phyloP scores from a whole-genome alignment of 2,888 invertebrate species.

The Thumatha senex region DNA sequence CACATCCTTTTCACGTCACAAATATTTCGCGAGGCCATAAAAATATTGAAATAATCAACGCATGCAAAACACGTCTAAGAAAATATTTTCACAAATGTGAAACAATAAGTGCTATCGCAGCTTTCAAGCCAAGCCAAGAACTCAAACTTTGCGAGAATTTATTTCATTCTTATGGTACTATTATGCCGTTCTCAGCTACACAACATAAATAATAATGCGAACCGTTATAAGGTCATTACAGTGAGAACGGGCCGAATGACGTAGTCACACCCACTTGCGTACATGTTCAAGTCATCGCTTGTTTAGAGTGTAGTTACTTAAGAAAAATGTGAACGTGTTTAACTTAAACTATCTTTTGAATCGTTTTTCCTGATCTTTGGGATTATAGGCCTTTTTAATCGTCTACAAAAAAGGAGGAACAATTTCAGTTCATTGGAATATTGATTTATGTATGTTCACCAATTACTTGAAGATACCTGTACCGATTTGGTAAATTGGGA shows the following conservation, averaged over 20 bases:
- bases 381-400: constrained; percentile 7
- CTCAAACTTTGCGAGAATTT: constrained; percentile 77
- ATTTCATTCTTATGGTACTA: constrained; percentile 81
- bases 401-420: too few relatives aligned
- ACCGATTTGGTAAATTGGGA: too few relatives aligned
- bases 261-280: constrained; percentile 46
- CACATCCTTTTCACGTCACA: constrained; percentile 11
- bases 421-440: too few relatives aligned
- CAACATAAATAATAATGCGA: constrained; percentile 82
- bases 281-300: constrained; percentile 34
- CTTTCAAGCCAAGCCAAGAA: constrained; percentile 71
- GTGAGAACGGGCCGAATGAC: constrained; percentile 69
- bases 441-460: too few relatives aligned
- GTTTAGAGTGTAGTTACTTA: constrained; percentile 35
- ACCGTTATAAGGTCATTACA: constrained; percentile 80
- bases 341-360: constrained; percentile 21
- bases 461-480: too few relatives aligned
- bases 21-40: constrained; percentile 11
- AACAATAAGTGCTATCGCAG: constrained; percentile 74
- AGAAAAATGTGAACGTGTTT: constrained; percentile 27
- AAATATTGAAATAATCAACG: constrained; percentile 45
- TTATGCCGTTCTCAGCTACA: constrained; percentile 81
- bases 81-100: constrained; percentile 67
- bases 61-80: constrained; percentile 59
- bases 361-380: constrained; percentile 32